Evolutionary conservation across 2,797 vertebrate species (phyloP).

Genomic region (Pelodytes ibericus): DNA sequence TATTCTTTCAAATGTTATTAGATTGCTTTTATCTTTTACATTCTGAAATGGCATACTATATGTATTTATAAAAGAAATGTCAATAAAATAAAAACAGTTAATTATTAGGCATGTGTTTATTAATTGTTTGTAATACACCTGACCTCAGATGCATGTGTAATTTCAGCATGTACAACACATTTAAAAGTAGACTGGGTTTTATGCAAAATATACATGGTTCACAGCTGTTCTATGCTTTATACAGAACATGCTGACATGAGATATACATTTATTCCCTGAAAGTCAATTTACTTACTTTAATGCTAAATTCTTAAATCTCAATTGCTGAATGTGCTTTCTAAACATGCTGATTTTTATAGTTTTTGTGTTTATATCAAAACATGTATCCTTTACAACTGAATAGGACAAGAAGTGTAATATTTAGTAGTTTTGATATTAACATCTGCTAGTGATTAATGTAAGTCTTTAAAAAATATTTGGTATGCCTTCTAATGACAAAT

Average conservation of each 20-base stretch:
- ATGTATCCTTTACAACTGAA: constrained; percentile 28
- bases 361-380: constrained; percentile 13
- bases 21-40: too few relatives aligned
- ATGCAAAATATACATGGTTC: constrained; percentile 22
- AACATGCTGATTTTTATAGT: constrained; percentile 44
- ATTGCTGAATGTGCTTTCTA: constrained; percentile 42
- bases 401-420: neutral
- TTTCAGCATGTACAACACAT: neutral
- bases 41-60: too few relatives aligned
- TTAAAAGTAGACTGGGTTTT: constrained; percentile 1
- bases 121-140: neutral
- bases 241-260: constrained; percentile 26
- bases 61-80: too few relatives aligned
- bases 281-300: constrained; percentile 19
- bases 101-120: too few relatives aligned
- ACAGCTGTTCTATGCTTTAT: constrained; percentile 13
- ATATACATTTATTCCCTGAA: constrained; percentile 28
- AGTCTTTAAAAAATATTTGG: too few relatives aligned
- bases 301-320: constrained; percentile 40
- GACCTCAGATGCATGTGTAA: neutral
- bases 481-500: too few relatives aligned
- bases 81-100: too few relatives aligned
- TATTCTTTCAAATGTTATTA: too few relatives aligned
- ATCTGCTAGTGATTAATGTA: neutral
- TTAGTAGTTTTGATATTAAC: neutral